Base-by-base conservation (phyloP, 2,797 vertebrate species). In the Crossoptilon crossoptilon region DNA sequence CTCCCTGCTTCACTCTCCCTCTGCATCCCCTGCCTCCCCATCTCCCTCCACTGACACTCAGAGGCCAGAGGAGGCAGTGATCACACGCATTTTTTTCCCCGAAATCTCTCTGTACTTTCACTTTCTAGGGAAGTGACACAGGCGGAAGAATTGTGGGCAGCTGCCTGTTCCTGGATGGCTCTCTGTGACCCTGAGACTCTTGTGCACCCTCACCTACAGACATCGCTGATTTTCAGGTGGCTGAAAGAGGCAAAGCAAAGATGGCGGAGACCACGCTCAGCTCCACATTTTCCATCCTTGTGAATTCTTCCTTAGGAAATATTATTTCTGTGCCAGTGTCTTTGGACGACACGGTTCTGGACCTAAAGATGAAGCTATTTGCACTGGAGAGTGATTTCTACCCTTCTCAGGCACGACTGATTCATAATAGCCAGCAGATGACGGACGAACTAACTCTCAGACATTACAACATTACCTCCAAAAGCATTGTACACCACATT, bases 201-300 rank as follows among this genome's bases (percentile, higher is more conserved):
- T 48, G 46, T 43, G 41, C 15, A 7, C 22, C 46, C 22, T 48
- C 46, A 48, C 22, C 21, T 6, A 48, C 46, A 48, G 46, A 48
- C 46, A 48, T 48, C 22, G 6, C 46, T 10, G 22, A 12, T 22
- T 23, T 48, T 48, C 46, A 48, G 22, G 6, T 12, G 22, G 46
- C 46, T 23, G 46, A 48, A 48, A 48, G 46, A 7, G 22, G 3
- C 46, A 43, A 43, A 43, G 41, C 22, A 48, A 22, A 48, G 22
- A 48, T 48, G 55, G 41, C 41, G 3, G 46, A 23, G 46, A 48
- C 46, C 5, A 1, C 0, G 0, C 41, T 11, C 4, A 6, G 14
- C 0, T 0, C 3, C 0, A 2, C 46, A n/a, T 43, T 70, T 41
- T 5, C 0, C 1, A 0, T 81, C 73, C 6, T 6, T 67, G 5